A percentile compares a stretch with the other conserved stretches of the same genome.
phyloP scores from a whole-genome alignment of 2,888 invertebrate species.

The Chelonus formosanus region DNA sequence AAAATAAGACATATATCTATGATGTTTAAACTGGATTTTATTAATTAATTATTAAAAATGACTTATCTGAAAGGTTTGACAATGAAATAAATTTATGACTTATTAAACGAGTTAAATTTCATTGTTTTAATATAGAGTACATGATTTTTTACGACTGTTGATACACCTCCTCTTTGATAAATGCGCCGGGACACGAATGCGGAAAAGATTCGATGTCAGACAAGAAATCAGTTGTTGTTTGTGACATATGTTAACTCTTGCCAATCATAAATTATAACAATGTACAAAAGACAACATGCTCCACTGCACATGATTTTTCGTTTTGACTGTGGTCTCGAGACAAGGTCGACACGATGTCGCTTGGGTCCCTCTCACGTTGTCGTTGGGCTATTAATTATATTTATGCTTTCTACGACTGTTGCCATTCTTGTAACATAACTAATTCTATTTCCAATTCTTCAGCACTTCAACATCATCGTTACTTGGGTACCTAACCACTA shows the following conservation, averaged over 20 bases:
- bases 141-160: background rate
- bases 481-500: background rate
- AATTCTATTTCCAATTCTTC: conserved; percentile 36
- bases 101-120: no score
- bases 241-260: conserved; percentile 31
- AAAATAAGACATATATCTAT: no score
- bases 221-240: conserved; percentile 11
- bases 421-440: conserved; percentile 28
- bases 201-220: conserved; percentile 9
- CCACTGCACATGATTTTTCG: background rate
- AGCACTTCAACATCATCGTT: background rate
- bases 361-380: background rate
- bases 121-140: background rate
- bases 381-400: conserved; percentile 29
- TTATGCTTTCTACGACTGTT: conserved; percentile 22
- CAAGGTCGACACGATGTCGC: conserved; percentile 26
- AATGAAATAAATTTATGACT: no score
- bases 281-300: conserved; percentile 36
- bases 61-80: no score
- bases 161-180: conserved; percentile 9
- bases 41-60: no score
- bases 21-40: no score
- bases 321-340: conserved; percentile 2
- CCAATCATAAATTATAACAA: conserved; percentile 42
- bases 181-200: background rate